Percentiles rank a stretch among this genome's conserved stretches.
phyloP scores from a whole-genome alignment of 2,797 vertebrate genomes.

The Macrochelys suwanniensis region DNA sequence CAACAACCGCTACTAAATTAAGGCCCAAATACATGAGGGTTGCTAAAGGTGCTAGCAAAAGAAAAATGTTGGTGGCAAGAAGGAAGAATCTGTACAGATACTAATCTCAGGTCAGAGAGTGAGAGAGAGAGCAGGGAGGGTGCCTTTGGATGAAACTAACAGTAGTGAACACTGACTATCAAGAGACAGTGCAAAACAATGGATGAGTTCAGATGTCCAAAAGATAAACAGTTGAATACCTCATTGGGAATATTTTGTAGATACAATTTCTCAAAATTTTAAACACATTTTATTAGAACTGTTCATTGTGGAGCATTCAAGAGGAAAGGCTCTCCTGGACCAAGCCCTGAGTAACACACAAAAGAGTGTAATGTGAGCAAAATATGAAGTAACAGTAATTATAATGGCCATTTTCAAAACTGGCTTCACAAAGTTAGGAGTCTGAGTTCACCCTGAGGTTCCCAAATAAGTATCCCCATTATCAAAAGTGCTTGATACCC shows the following conservation, averaged over 20 bases:
- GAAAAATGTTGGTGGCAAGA: background rate
- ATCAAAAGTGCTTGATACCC: background rate
- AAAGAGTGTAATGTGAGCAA: background rate
- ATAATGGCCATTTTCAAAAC: background rate
- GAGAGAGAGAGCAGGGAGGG: background rate
- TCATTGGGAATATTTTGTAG: background rate
- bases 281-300: background rate
- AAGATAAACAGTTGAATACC: background rate
- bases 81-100: background rate
- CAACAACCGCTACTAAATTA: background rate
- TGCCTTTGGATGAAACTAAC: background rate
- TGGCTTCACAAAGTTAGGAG: background rate
- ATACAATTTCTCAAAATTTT: background rate
- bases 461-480: background rate
- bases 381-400: background rate
- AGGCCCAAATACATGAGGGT: background rate
- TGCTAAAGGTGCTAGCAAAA: background rate
- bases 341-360: background rate
- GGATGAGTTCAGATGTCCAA: background rate
- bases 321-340: background rate
- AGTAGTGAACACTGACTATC: background rate
- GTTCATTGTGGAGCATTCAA: accelerated
- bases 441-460: background rate
- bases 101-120: background rate
- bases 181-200: background rate